These are phyloP conservation scores for Toxotes lorentzi DNA, from an alignment of 2,797 vertebrate genomes.

Conservation along the genomic window DNA sequence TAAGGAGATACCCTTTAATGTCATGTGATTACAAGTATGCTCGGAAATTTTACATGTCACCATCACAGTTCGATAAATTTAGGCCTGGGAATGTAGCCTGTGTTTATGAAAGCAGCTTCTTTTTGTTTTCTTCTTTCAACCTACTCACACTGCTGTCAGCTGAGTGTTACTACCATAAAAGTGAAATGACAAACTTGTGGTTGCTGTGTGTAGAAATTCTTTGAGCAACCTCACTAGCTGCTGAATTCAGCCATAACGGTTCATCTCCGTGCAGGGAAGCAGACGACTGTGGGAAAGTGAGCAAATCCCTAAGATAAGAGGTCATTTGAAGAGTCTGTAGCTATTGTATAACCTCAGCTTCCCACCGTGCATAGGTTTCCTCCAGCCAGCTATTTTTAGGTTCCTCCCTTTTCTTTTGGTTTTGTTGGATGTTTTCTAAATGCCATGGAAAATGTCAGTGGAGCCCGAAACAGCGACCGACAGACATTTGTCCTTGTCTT, in stretches of 20 bases:
- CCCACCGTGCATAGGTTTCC: slow-evolving; percentile 24
- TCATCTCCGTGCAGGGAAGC: slow-evolving; percentile 13
- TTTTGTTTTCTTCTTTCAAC: slow-evolving; percentile 15
- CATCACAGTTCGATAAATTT: slow-evolving; percentile 18
- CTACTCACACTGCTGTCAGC: not conserved
- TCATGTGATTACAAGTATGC: not conserved
- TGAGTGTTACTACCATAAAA: slow-evolving; percentile 1
- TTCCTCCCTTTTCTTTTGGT: slow-evolving; percentile 9
- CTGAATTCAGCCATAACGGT: slow-evolving; percentile 17
- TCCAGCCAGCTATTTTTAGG: slow-evolving; percentile 53
- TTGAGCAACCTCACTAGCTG: slow-evolving; percentile 3
- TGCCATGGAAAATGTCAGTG: slow-evolving; percentile 79
- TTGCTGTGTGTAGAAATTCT: slow-evolving; percentile 13
- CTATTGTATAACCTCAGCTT: slow-evolving; percentile 31
- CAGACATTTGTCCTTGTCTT: slow-evolving; percentile 78
- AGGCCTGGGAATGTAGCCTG: slow-evolving; percentile 6
- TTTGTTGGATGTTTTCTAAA: slow-evolving; percentile 69
- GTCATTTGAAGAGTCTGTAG: slow-evolving; percentile 37
- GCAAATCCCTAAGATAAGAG: slow-evolving; percentile 29
- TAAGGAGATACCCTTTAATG: slow-evolving; percentile 4
- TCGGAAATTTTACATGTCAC: not conserved
- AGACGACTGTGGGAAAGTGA: slow-evolving; percentile 24
- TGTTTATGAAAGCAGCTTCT: not conserved
- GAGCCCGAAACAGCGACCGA: slow-evolving; percentile 36
- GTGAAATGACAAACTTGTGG: slow-evolving; percentile 7